A percentile compares a stretch with the other conserved stretches of the same genome.
Conservation (phyloP, 1,140 invertebrate genomes). For the Berghia stephanieae region DNA sequence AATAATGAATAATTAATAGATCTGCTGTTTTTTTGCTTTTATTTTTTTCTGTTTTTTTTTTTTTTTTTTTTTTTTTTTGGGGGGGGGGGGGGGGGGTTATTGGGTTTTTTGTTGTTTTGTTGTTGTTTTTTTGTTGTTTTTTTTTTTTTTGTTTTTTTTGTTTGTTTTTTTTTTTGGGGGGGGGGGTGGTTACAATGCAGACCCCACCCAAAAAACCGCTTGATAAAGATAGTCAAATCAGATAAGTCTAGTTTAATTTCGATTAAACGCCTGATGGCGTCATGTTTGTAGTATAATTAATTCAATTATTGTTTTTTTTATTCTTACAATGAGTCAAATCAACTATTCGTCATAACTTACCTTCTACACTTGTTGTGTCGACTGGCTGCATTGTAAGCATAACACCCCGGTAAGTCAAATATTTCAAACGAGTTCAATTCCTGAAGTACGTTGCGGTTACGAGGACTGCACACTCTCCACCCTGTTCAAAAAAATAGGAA, state of each 20-base stretch:
- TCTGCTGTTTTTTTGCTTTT: too few relatives aligned
- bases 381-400: slow-evolving; percentile 59
- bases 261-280: neutral
- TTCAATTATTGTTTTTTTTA: neutral
- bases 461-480: slow-evolving; percentile 55
- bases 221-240: neutral
- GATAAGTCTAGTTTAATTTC: neutral
- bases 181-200: too few relatives aligned
- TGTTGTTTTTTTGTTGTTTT: too few relatives aligned
- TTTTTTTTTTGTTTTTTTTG: too few relatives aligned
- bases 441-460: slow-evolving; percentile 42
- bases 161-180: too few relatives aligned
- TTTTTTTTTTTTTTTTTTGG: too few relatives aligned
- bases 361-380: slow-evolving; percentile 49
- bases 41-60: too few relatives aligned
- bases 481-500: too few relatives aligned
- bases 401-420: slow-evolving; percentile 54
- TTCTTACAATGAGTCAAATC: neutral
- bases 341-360: slow-evolving; percentile 35
- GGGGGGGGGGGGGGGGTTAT: too few relatives aligned
- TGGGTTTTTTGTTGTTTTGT: too few relatives aligned
- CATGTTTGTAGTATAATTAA: neutral
- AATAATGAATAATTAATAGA: too few relatives aligned
- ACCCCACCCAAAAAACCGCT: neutral
- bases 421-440: slow-evolving; percentile 53